Conservation (phyloP, 2,888 invertebrate genomes). For the Chelonus formosanus region DNA sequence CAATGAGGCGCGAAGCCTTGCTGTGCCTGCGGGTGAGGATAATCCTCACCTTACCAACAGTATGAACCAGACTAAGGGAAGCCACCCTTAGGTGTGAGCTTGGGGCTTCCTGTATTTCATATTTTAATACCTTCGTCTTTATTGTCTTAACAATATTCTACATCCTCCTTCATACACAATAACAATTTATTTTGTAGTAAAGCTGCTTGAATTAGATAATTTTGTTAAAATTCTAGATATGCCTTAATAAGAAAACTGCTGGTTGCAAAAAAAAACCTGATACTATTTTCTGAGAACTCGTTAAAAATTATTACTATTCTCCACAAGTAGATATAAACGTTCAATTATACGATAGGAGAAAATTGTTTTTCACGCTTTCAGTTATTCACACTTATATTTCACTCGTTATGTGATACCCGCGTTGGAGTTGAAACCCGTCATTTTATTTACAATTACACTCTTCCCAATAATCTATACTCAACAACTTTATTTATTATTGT, state of each 20-base stretch:
- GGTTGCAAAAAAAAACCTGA: no score
- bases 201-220: no score
- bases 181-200: background rate
- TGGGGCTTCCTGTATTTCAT: constrained; percentile 55
- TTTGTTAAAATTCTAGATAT: background rate
- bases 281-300: background rate
- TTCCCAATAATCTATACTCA: no score
- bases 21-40: constrained; percentile 59
- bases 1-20: constrained; percentile 65
- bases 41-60: constrained; percentile 60
- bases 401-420: no score
- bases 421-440: no score
- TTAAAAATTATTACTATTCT: background rate
- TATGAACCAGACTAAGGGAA: constrained; percentile 45
- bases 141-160: constrained; percentile 12
- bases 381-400: background rate
- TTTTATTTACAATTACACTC: no score
- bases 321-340: no score
- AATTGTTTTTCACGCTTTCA: constrained; percentile 22
- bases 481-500: no score
- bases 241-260: no score
- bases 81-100: constrained; percentile 62
- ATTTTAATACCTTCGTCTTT: constrained; percentile 49
- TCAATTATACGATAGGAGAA: constrained; percentile 42
- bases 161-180: background rate